Base-by-base conservation (phyloP, 2,113 vertebrate species). In the Petroica traversi region DNA sequence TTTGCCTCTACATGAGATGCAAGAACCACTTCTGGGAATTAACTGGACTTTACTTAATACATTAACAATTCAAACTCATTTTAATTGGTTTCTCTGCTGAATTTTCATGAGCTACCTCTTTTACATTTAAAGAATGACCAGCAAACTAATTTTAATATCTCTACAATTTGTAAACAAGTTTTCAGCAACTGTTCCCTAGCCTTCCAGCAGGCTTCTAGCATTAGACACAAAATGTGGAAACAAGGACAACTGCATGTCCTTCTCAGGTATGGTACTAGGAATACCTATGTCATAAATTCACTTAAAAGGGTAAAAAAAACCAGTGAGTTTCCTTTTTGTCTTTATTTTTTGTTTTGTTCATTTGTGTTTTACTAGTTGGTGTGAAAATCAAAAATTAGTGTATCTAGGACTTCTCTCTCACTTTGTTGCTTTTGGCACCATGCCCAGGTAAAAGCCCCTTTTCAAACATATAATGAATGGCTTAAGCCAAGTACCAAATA, bases 391-490 rank as follows among this genome's bases (percentile, higher is more conserved):
- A 92, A 78, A 88, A 23, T 41, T 13, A 91, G 54, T 45, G 45
- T 66, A 92, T 80, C 73, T 40, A 45, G 8, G 31, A 62, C 34
- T 92, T 57, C 36, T 66, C 34, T 38, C 64, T 81, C 33, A 49
- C 29, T 82, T 63, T 92, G 73, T 61, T 92, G 68, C 54, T 82
- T 55, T 94, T 95, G 96, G 90, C 74, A 2, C 16, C 33, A n/a
- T 38, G 67, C 88, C 80, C 77, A 85, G 24, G 8, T 85, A 95
- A 91, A 97, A 96, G 51, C 59, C 59, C 76, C 40, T 93, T 91
- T 96, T 96, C 73, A 95, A 96, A 83, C 71, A 80, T 80, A 85
- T 81, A 77, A 95, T 90, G 91, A 94, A 85, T 49, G 59, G 51
- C 59, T 87, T 92, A 85, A 93, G 38, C 77, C 73, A 96, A 86